These are phyloP conservation scores for Neotoxoptera formosana DNA, from an alignment of 1,140 invertebrate species.

Conservation along the genomic window DNA sequence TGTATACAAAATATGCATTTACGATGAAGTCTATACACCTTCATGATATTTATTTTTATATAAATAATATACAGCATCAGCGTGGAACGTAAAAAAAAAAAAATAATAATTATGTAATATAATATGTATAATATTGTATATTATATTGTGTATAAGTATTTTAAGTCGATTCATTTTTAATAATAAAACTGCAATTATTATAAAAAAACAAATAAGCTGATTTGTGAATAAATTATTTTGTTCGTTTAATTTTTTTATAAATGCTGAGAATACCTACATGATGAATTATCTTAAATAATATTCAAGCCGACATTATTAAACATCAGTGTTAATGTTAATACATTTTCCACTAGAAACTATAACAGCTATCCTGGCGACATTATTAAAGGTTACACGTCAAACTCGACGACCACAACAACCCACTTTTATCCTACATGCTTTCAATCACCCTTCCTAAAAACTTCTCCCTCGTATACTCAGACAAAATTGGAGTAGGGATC, in stretches of 20 bases:
- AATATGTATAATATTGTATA: too few relatives aligned
- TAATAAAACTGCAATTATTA: background rate
- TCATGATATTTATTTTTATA: background rate
- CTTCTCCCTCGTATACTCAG: background rate
- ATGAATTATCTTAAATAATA: background rate
- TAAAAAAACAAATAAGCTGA: background rate
- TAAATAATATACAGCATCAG: too few relatives aligned
- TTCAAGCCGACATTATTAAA: background rate
- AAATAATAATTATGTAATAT: too few relatives aligned
- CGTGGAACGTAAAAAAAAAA: too few relatives aligned
- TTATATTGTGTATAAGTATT: background rate
- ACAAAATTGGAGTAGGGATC: background rate
- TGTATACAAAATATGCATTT: background rate
- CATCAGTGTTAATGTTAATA: constrained; percentile 6
- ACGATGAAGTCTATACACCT: background rate
- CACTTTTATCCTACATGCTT: background rate
- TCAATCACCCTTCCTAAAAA: background rate
- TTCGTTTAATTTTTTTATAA: background rate
- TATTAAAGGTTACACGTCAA: constrained; percentile 22
- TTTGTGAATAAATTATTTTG: background rate
- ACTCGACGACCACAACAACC: background rate
- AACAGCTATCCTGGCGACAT: background rate
- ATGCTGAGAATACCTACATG: background rate
- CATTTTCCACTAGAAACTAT: background rate
- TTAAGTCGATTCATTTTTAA: too few relatives aligned